Conservation (phyloP, 2,797 vertebrate genomes). For the Pipistrellus nathusii region DNA sequence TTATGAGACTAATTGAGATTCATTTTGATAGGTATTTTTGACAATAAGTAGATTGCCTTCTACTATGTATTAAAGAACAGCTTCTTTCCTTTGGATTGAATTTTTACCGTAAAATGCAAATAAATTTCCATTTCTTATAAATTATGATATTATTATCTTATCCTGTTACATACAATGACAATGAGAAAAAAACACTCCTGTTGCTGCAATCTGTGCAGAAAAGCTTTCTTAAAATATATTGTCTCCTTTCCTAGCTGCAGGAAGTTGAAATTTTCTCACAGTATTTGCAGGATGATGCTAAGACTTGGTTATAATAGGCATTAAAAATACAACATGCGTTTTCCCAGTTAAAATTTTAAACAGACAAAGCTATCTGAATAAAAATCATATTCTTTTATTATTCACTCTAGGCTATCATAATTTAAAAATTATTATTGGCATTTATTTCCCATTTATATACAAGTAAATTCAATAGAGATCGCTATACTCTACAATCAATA, state of each 20-base stretch:
- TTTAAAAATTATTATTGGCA: slow-evolving; percentile 67
- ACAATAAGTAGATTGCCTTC: slow-evolving; percentile 34
- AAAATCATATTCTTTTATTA: slow-evolving; percentile 42
- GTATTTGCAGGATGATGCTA: slow-evolving; percentile 50
- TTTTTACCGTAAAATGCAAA: slow-evolving; percentile 70
- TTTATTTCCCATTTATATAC: slow-evolving; percentile 74
- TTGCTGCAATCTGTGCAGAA: slow-evolving; percentile 62
- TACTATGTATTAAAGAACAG: slow-evolving; percentile 52
- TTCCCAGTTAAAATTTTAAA: slow-evolving; percentile 36
- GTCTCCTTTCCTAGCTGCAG: background rate
- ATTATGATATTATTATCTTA: slow-evolving; percentile 75
- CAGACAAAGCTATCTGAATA: background rate
- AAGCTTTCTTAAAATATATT: slow-evolving; percentile 28
- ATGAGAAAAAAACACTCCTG: slow-evolving; percentile 63
- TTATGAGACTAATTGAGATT: slow-evolving; percentile 58
- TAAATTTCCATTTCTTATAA: slow-evolving; percentile 68
- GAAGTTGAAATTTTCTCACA: slow-evolving; percentile 47
- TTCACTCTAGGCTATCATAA: slow-evolving; percentile 53
- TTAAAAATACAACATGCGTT: slow-evolving; percentile 28
- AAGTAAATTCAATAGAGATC: slow-evolving; percentile 67
- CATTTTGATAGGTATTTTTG: slow-evolving; percentile 60
- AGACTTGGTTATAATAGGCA: slow-evolving; percentile 30
- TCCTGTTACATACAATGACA: slow-evolving; percentile 68
- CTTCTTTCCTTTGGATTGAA: slow-evolving; percentile 62
- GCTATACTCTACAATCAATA: slow-evolving; percentile 56